phyloP scores from a whole-genome alignment of 2,113 vertebrate species.

The Pelobates fuscus region DNA sequence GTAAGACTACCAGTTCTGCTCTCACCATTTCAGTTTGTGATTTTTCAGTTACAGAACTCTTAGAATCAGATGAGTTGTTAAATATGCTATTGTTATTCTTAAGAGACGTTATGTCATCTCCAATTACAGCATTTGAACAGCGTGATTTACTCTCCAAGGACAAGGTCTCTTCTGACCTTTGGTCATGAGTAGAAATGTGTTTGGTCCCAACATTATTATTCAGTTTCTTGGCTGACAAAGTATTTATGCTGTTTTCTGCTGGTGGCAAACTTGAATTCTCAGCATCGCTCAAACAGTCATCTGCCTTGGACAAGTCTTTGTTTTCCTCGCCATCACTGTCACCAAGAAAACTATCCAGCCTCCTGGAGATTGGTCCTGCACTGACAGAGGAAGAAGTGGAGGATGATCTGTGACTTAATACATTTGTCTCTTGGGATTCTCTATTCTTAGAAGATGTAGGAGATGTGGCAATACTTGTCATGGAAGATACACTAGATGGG shows the following conservation, averaged over 20 bases:
- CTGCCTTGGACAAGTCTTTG: constrained; percentile 59
- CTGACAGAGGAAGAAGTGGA: constrained; percentile 71
- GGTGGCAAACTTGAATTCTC: not conserved
- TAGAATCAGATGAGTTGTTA: constrained; percentile 38
- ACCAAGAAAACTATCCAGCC: constrained; percentile 78
- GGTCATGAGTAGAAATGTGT: not conserved
- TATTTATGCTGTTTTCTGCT: not conserved
- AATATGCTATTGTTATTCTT: constrained; percentile 1
- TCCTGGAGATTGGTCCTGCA: constrained; percentile 84
- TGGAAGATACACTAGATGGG: constrained; percentile 53
- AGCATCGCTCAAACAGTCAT: not conserved
- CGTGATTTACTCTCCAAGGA: constrained; percentile 40
- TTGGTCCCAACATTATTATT: constrained; percentile 20
- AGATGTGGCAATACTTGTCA: not conserved
- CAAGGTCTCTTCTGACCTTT: not conserved
- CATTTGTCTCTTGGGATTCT: constrained; percentile 60
- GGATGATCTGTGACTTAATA: constrained; percentile 58
- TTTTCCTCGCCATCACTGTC: constrained; percentile 76
- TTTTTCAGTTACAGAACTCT: constrained; percentile 58
- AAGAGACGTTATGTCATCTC: not conserved
- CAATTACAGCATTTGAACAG: constrained; percentile 33
- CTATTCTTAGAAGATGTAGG: constrained; percentile 19
- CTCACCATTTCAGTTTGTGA: constrained; percentile 62
- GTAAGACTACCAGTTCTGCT: constrained; percentile 73
- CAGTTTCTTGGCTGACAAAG: not conserved